These are phyloP conservation scores for Vireo griseus DNA, from an alignment of 2,797 vertebrate genomes.

Conservation along the genomic window DNA sequence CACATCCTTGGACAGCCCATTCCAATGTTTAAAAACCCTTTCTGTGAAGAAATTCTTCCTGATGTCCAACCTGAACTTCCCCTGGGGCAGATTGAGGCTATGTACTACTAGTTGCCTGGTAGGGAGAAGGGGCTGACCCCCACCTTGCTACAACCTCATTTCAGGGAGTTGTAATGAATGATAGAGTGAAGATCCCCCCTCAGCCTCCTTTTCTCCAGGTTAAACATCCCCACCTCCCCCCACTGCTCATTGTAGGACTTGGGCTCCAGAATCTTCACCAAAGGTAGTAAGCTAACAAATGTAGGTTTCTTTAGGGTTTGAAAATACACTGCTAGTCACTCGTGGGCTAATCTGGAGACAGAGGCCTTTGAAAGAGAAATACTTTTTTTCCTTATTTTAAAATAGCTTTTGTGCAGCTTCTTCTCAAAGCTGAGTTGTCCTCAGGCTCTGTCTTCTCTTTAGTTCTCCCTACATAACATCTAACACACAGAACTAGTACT, in stretches of 20 bases:
- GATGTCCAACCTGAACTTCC: not conserved
- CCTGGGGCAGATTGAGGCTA: not conserved
- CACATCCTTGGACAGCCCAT: not conserved
- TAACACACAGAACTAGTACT: not conserved
- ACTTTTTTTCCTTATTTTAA: not conserved
- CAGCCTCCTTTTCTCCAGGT: not conserved
- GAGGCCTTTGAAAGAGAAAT: not conserved
- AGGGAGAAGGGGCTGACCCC: not conserved
- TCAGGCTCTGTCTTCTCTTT: not conserved
- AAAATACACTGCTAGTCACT: not conserved
- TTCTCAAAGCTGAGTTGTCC: not conserved
- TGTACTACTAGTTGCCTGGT: not conserved
- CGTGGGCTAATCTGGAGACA: accelerated
- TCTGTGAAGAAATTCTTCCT: not conserved
- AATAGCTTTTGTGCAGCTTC: not conserved
- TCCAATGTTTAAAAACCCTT: not conserved
- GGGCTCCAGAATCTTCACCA: not conserved
- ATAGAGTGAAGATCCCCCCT: not conserved
- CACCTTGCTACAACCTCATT: not conserved
- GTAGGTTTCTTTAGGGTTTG: not conserved
- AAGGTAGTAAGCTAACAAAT: not conserved
- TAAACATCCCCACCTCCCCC: not conserved
- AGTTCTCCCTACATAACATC: not conserved
- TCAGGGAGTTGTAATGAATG: not conserved
- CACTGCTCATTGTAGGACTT: not conserved